Evolutionary conservation across 2,797 vertebrate species (phyloP).

Genomic region (Paedocypris micromegethes): DNA sequence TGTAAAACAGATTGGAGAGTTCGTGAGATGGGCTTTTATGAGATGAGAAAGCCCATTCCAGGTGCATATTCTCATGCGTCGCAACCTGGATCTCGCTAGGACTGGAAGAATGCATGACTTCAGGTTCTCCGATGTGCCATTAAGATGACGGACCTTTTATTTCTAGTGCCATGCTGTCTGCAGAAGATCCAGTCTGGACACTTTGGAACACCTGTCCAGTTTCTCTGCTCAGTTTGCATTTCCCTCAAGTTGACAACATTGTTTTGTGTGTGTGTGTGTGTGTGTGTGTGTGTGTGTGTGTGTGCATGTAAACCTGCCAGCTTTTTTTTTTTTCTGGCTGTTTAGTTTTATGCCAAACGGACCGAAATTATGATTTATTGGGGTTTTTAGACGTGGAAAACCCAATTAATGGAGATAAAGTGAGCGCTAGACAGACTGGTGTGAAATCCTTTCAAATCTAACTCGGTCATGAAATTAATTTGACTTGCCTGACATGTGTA

Average conservation of each 20-base stretch:
- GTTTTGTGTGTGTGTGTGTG: no score
- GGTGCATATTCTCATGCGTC: background rate
- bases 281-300: no score
- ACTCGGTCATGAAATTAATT: conserved; percentile 47
- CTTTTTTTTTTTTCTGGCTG: conserved; percentile 4
- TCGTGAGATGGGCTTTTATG: background rate
- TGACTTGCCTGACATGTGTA: conserved; percentile 48
- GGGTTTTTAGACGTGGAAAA: conserved; percentile 38
- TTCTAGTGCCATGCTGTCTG: conserved; percentile 3
- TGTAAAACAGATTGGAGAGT: background rate
- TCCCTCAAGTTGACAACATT: no score
- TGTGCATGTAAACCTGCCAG: conserved; percentile 6
- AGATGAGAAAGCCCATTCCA: background rate
- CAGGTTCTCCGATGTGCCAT: conserved; percentile 1
- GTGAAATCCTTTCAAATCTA: conserved; percentile 47
- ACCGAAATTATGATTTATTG: conserved; percentile 45
- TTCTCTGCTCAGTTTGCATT: no score
- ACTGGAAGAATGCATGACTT: conserved; percentile 1
- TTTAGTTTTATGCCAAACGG: conserved; percentile 20
- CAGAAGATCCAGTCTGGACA: conserved; percentile 15
- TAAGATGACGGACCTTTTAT: conserved; percentile 8
- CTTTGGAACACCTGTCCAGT: background rate
- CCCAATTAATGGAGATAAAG: conserved; percentile 46
- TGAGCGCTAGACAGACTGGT: conserved; percentile 40
- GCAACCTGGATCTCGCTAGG: conserved; percentile 3